phyloP scores from a whole-genome alignment of 2,888 invertebrate genomes.

The Junonia oenone region DNA sequence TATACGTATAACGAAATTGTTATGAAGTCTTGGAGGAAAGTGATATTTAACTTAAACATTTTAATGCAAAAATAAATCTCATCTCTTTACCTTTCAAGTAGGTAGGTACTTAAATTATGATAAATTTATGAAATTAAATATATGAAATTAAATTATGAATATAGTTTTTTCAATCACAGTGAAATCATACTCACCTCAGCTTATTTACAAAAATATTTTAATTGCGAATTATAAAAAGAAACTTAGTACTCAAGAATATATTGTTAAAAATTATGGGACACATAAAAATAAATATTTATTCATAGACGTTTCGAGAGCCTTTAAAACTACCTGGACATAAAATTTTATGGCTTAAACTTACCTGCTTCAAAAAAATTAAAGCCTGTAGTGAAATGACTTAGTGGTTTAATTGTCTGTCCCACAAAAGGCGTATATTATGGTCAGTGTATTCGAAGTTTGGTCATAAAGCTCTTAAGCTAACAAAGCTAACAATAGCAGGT shows the following conservation, averaged over 20 bases:
- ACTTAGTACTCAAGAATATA: neutral
- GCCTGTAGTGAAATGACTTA: conserved; percentile 23
- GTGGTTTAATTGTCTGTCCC: conserved; percentile 24
- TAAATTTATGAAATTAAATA: too few relatives aligned
- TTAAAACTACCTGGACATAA: conserved; percentile 27
- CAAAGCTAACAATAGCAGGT: conserved; percentile 24
- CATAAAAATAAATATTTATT: neutral
- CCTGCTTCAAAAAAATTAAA: conserved; percentile 12
- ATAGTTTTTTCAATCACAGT: too few relatives aligned
- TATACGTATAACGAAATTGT: neutral
- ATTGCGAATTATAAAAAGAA: too few relatives aligned
- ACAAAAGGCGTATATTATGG: conserved; percentile 22
- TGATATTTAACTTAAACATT: too few relatives aligned
- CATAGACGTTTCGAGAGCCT: neutral
- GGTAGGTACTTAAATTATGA: too few relatives aligned
- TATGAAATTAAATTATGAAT: too few relatives aligned
- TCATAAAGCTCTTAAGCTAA: conserved; percentile 22
- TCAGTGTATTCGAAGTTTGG: conserved; percentile 9
- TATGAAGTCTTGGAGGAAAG: neutral
- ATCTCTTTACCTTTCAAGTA: too few relatives aligned
- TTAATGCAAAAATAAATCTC: too few relatives aligned
- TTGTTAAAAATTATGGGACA: neutral
- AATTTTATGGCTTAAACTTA: conserved; percentile 20
- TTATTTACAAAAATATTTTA: too few relatives aligned
- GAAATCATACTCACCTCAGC: too few relatives aligned